These are phyloP conservation scores for Rhopalosiphum nymphaeae DNA, from an alignment of 2,888 invertebrate genomes.

Conservation along the genomic window DNA sequence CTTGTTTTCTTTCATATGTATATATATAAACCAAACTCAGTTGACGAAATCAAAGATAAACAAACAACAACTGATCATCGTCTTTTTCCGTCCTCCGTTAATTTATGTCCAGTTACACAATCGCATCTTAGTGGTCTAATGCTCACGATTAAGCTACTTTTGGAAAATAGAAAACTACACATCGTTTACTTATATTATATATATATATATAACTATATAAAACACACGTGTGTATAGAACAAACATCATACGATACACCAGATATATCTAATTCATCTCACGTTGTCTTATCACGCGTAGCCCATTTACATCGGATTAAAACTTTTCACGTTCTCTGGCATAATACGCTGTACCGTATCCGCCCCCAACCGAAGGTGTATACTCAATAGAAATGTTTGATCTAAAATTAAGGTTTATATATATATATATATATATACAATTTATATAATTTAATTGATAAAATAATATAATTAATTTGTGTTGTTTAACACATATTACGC, in stretches of 20 bases:
- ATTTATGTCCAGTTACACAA: not conserved
- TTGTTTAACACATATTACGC: not conserved
- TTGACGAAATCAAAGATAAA: constrained; percentile 1
- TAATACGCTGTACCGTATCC: not conserved
- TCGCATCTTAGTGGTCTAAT: not conserved
- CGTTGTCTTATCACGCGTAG: constrained; percentile 16
- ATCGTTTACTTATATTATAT: too few relatives aligned
- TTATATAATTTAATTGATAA: not conserved
- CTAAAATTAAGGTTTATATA: not conserved
- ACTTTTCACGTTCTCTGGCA: not conserved
- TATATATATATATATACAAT: not conserved
- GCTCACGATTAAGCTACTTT: not conserved
- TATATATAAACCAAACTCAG: not conserved
- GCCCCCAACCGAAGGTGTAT: not conserved
- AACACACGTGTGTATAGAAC: not conserved
- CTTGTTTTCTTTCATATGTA: not conserved
- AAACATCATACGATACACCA: not conserved
- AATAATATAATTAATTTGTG: constrained; percentile 31
- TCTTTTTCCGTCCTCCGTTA: not conserved
- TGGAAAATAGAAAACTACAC: not conserved
- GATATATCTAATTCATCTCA: not conserved
- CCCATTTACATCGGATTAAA: not conserved
- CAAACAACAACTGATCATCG: not conserved
- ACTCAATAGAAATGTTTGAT: not conserved
- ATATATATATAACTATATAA: not conserved